phyloP scores from a whole-genome alignment of 2,113 vertebrate species.

The Balaenoptera acutorostrata region DNA sequence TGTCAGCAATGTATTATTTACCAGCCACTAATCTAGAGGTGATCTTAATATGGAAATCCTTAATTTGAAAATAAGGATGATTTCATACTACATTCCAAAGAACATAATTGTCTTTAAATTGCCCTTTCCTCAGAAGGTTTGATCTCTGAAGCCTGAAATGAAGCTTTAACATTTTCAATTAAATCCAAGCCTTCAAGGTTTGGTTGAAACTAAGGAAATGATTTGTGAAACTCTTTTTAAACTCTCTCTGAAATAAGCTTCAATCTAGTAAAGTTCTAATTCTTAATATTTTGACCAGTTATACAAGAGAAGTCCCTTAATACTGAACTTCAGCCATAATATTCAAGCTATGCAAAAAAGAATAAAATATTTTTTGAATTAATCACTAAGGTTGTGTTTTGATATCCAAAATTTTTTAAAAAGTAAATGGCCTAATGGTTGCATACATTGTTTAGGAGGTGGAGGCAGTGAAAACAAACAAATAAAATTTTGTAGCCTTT shows the following conservation, averaged over 20 bases:
- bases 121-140: slow-evolving; percentile 19
- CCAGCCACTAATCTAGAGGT: slow-evolving; percentile 30
- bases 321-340: background rate
- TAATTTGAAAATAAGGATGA: slow-evolving; percentile 49
- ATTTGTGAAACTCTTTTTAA: slow-evolving; percentile 61
- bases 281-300: slow-evolving; percentile 27
- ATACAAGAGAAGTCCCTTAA: background rate
- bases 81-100: slow-evolving; percentile 31
- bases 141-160: slow-evolving; percentile 68
- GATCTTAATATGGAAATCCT: slow-evolving; percentile 62
- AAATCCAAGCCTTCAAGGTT: slow-evolving; percentile 68
- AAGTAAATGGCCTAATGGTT: background rate
- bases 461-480: background rate
- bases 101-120: slow-evolving; percentile 39
- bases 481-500: background rate
- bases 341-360: background rate
- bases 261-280: slow-evolving; percentile 45
- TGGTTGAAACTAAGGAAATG: slow-evolving; percentile 63
- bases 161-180: slow-evolving; percentile 70
- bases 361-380: background rate
- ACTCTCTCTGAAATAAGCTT: slow-evolving; percentile 33
- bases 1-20: slow-evolving; percentile 34
- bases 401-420: background rate
- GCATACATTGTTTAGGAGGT: background rate
- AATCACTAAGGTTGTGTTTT: background rate